phyloP scores from a whole-genome alignment of 2,113 vertebrate genomes.

The Balaeniceps rex region DNA sequence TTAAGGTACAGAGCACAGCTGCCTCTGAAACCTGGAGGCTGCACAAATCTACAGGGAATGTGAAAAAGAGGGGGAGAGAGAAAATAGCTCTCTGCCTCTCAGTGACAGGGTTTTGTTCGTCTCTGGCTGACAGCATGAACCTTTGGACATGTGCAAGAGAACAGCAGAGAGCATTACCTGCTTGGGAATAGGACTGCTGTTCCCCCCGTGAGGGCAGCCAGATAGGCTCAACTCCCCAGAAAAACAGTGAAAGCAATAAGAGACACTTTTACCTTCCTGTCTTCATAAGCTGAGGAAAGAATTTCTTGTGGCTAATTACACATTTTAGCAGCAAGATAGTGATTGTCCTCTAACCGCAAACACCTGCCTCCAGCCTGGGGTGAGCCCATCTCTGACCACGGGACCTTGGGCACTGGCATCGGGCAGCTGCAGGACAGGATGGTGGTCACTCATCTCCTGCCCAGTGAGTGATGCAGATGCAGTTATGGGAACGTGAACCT shows the following conservation, averaged over 20 bases:
- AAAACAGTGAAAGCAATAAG: not conserved
- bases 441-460: not conserved
- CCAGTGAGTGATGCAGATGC: accelerated
- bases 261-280: constrained; percentile 3
- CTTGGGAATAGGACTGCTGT: not conserved
- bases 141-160: not conserved
- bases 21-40: not conserved
- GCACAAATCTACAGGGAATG: not conserved
- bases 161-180: not conserved
- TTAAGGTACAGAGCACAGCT: not conserved
- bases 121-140: not conserved
- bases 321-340: not conserved
- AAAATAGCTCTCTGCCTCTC: not conserved
- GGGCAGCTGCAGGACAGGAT: accelerated
- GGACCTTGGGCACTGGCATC: not conserved
- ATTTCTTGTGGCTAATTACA: constrained; percentile 15
- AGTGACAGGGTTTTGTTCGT: not conserved
- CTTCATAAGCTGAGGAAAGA: constrained; percentile 27
- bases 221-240: not conserved
- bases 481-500: not conserved
- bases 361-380: not conserved
- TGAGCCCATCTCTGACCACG: not conserved
- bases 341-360: not conserved
- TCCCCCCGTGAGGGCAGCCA: not conserved
- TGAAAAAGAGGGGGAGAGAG: not conserved